Conservation (phyloP, 2,797 vertebrate genomes). For the Sarcophilus harrisii region DNA sequence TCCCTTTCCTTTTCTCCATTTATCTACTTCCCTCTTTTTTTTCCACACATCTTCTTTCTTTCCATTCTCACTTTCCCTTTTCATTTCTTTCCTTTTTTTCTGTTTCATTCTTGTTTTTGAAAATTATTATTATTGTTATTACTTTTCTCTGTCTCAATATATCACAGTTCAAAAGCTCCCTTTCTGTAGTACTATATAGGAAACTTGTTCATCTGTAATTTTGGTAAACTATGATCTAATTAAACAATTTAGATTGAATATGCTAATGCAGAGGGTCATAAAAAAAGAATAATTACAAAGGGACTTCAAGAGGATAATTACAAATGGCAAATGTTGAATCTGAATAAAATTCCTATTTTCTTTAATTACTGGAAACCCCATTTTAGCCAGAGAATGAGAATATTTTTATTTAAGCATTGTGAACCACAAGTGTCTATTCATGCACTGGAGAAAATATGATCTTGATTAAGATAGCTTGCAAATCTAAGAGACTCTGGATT, state of each 20-base stretch:
- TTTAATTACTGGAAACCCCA: slow-evolving; percentile 84
- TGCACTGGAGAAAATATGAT: slow-evolving; percentile 66
- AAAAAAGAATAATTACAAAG: slow-evolving; percentile 84
- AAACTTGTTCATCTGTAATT: slow-evolving; percentile 85
- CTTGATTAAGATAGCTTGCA: not conserved
- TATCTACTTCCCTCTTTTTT: not conserved
- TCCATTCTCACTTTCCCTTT: not conserved
- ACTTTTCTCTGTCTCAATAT: slow-evolving; percentile 50
- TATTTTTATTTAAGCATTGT: slow-evolving; percentile 80
- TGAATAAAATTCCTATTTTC: slow-evolving; percentile 82
- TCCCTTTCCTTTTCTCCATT: not conserved
- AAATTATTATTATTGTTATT: slow-evolving; percentile 8
- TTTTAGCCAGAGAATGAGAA: slow-evolving; percentile 77
- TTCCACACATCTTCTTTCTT: not conserved
- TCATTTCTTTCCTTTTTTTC: not conserved
- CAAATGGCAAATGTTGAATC: slow-evolving; percentile 82
- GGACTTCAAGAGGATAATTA: slow-evolving; percentile 85
- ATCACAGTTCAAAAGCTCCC: slow-evolving; percentile 72
- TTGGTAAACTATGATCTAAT: slow-evolving; percentile 84
- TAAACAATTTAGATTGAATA: slow-evolving; percentile 86
- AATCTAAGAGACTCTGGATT: not conserved
- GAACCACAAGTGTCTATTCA: slow-evolving; percentile 65
- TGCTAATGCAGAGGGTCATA: slow-evolving; percentile 81
- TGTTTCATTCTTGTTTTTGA: not conserved
- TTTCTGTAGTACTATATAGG: slow-evolving; percentile 76